phyloP scores from a whole-genome alignment of 2,888 invertebrate genomes.

The Euclidia mi region DNA sequence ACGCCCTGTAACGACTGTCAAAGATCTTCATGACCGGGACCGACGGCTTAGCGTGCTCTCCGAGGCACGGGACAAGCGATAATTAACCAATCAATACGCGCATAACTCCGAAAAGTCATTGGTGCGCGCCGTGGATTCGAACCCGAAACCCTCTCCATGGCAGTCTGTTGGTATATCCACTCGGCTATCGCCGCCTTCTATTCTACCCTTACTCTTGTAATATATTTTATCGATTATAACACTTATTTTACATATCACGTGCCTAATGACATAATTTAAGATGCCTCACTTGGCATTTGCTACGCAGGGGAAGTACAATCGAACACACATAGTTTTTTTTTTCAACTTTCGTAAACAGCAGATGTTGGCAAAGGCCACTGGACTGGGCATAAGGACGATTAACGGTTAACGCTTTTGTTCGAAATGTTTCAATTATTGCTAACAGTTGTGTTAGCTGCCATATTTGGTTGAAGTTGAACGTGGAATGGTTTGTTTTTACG shows the following conservation, averaged over 20 bases:
- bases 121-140: no score
- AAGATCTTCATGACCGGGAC: no score
- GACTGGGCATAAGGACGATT: slow-evolving; percentile 61
- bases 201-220: no score
- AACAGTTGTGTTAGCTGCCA: slow-evolving; percentile 49
- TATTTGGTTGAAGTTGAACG: slow-evolving; percentile 52
- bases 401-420: slow-evolving; percentile 70
- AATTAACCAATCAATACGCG: no score
- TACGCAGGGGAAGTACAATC: slow-evolving; percentile 64
- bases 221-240: background rate
- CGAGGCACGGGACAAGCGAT: no score
- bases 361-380: slow-evolving; percentile 80
- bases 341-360: slow-evolving; percentile 77
- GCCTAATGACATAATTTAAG: slow-evolving; percentile 63
- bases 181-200: no score
- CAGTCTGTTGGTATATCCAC: no score
- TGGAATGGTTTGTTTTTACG: slow-evolving; percentile 29
- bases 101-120: no score
- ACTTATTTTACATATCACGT: slow-evolving; percentile 23
- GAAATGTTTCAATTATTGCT: slow-evolving; percentile 78
- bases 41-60: no score
- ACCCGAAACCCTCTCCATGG: no score
- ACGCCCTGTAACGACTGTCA: no score
- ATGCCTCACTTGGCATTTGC: slow-evolving; percentile 65
- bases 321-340: slow-evolving; percentile 60